phyloP scores from a whole-genome alignment of 1,140 invertebrate genomes.

The Acromyrmex charruanus region DNA sequence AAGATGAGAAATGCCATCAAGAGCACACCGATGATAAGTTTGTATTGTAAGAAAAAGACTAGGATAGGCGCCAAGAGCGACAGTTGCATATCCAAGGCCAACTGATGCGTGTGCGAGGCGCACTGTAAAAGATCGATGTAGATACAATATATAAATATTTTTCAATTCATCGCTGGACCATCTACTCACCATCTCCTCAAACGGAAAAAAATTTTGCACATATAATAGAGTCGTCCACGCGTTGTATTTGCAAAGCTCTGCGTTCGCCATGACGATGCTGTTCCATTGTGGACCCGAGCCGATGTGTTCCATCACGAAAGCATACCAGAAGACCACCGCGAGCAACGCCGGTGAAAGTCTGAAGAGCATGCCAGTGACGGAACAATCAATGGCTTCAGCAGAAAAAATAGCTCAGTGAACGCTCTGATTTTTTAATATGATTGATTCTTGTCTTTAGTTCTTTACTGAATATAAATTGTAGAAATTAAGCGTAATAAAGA shows the following conservation, averaged over 20 bases:
- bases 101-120: conserved; percentile 90
- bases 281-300: conserved; percentile 91
- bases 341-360: conserved; percentile 90
- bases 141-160: neutral
- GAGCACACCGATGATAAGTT: conserved; percentile 86
- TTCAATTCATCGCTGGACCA: neutral
- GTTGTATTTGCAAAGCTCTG: conserved; percentile 89
- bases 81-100: conserved; percentile 94
- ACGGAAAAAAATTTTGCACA: conserved; percentile 90
- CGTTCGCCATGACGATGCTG: conserved; percentile 87
- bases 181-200: conserved; percentile 90
- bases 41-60: conserved; percentile 89
- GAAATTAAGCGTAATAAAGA: no score
- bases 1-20: conserved; percentile 87
- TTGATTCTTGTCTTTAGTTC: no score
- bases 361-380: conserved; percentile 45
- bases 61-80: conserved; percentile 91
- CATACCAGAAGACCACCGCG: conserved; percentile 90
- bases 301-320: conserved; percentile 90
- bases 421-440: no score
- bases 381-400: neutral
- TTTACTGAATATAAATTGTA: no score
- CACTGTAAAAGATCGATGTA: conserved; percentile 86
- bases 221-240: conserved; percentile 91
- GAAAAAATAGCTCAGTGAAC: no score